Evolutionary conservation across 2,113 vertebrate species (phyloP), one percentile per base, ranked within the genome.

Genomic region (Pao palembangensis): DNA sequence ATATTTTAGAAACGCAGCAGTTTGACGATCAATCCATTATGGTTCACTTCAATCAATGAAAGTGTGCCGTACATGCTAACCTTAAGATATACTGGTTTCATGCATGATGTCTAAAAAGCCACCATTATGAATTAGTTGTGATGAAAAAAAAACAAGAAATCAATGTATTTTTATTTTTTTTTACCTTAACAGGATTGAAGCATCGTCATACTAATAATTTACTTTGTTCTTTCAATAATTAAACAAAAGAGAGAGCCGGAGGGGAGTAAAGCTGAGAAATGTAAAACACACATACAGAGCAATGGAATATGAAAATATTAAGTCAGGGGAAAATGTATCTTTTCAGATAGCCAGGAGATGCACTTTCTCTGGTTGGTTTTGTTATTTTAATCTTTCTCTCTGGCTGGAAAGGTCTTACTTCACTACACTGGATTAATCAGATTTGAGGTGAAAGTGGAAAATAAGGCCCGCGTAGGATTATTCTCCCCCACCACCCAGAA

Each of bases 351-450:
- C 10, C n/a, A 60, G 43, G 17, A 28, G 66, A 68, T 66, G 43
- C 48, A 61, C 55, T 59, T 73, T 79, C 55, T 47, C 50, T 34
- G 48, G 20, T 38, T 67, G 64, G 23, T 72, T 78, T n/a, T n/a
- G 44, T 17, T 63, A 75, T 58, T 71, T 61, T 58, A 69, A 78
- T 84, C 57, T 58, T 73, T 62, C 51, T 65, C 64, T 64, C 34
- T 53, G 63, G 31, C 55, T 69, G 34, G 11, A 0, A 42, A 74
- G 41, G 57, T 78, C 79, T 59, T 64, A 64, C 75, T 56, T 71
- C 64, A 77, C 74, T 72, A 51, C 56, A 25, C 76, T 73, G 75
- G 71, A 83, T 75, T 75, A 55, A 72, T 83, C 73, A 75, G 47
- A 77, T 55, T 51, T 42, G 41, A 75, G 66, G 55, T 62, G 52